Conservation (phyloP, 1,140 invertebrate genomes). For the Temnothorax nylanderi region DNA sequence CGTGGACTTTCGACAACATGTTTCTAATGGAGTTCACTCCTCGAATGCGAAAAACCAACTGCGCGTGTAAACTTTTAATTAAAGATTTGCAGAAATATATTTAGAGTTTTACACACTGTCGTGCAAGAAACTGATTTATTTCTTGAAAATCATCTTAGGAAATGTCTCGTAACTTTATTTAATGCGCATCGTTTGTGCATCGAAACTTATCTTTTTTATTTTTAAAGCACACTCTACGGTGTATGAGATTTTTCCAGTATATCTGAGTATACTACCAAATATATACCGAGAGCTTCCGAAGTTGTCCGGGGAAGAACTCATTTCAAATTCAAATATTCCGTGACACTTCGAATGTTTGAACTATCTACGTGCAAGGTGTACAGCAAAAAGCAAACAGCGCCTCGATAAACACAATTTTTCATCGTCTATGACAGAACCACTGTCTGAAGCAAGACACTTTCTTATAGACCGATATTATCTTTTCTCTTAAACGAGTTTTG, state of each 20-base stretch:
- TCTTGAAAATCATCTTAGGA: neutral
- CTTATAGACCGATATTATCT: neutral
- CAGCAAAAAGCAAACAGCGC: conserved; percentile 46
- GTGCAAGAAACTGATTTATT: neutral
- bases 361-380: conserved; percentile 42
- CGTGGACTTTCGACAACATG: conserved; percentile 23
- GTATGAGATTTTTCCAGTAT: conserved; percentile 36
- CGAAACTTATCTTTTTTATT: conserved; percentile 29
- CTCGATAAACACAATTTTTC: conserved; percentile 51
- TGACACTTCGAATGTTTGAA: conserved; percentile 59
- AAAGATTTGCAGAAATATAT: neutral
- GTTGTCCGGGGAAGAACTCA: conserved; percentile 44
- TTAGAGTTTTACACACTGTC: neutral
- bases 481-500: neutral
- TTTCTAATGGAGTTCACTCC: conserved; percentile 29
- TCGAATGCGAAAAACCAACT: neutral
- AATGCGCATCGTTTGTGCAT: neutral
- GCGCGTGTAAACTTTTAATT: neutral
- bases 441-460: neutral
- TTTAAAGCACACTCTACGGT: neutral
- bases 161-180: neutral
- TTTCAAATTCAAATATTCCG: conserved; percentile 58
- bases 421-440: conserved; percentile 7
- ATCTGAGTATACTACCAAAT: conserved; percentile 22
- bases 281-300: conserved; percentile 37